Evolutionary conservation across 2,888 invertebrate species (phyloP).

Genomic region (Prosapia bicincta): DNA sequence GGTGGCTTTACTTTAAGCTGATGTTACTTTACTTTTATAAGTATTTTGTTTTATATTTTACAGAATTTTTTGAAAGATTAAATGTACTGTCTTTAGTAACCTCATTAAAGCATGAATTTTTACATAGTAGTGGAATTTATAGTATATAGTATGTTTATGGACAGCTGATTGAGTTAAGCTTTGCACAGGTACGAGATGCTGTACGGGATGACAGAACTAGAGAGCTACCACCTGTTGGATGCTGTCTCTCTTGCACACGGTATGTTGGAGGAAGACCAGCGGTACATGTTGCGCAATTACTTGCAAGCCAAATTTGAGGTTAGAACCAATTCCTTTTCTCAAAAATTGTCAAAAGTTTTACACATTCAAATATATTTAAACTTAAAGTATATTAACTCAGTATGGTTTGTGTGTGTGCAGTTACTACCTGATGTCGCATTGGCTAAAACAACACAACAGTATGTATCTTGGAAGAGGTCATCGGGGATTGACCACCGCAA

Average conservation of each 20-base stretch:
- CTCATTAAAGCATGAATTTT: too few relatives aligned
- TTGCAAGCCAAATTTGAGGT: conserved; percentile 73
- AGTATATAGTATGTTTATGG: conserved; percentile 34
- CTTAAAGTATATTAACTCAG: too few relatives aligned
- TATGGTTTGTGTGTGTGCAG: conserved; percentile 15
- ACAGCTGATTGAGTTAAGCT: too few relatives aligned
- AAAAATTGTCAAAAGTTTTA: too few relatives aligned
- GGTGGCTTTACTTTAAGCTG: too few relatives aligned
- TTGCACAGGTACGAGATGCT: conserved; percentile 72
- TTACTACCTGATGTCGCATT: conserved; percentile 37
- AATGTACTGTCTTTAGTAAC: too few relatives aligned
- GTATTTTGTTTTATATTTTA: too few relatives aligned
- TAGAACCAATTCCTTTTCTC: too few relatives aligned
- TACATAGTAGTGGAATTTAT: too few relatives aligned
- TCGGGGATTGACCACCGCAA: conserved; percentile 64
- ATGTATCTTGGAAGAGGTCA: conserved; percentile 30
- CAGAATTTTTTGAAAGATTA: too few relatives aligned
- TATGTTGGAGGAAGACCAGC: conserved; percentile 68
- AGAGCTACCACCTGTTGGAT: conserved; percentile 73
- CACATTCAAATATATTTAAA: too few relatives aligned
- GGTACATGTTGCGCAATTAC: conserved; percentile 71
- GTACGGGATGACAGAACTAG: conserved; percentile 80
- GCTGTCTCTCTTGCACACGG: conserved; percentile 69
- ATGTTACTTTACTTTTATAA: too few relatives aligned
- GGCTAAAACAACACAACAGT: conserved; percentile 35